Conservation (phyloP, 1,140 invertebrate species). For the Lethocerus indicus region DNA sequence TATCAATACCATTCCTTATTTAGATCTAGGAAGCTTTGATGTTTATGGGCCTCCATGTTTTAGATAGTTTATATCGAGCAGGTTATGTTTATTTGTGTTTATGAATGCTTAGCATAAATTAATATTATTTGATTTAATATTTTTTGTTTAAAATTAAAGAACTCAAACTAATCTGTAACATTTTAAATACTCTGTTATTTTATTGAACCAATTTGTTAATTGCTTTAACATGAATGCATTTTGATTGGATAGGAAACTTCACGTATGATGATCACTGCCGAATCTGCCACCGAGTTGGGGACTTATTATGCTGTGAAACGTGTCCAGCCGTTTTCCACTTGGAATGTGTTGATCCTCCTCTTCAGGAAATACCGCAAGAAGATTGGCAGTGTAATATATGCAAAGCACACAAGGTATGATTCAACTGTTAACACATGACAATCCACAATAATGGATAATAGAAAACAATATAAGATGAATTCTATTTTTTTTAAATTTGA, state of each 20-base stretch:
- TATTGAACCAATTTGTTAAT: too few relatives aligned
- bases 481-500: background rate
- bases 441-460: background rate
- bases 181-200: too few relatives aligned
- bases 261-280: slow-evolving; percentile 92
- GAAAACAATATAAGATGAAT: background rate
- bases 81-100: too few relatives aligned
- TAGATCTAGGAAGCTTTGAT: too few relatives aligned
- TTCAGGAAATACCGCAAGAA: slow-evolving; percentile 83
- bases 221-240: too few relatives aligned
- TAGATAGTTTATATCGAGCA: too few relatives aligned
- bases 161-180: too few relatives aligned
- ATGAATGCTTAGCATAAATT: too few relatives aligned
- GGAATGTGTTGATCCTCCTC: slow-evolving; percentile 85
- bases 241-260: slow-evolving; percentile 58
- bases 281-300: slow-evolving; percentile 84
- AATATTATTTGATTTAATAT: too few relatives aligned
- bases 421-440: background rate
- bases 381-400: slow-evolving; percentile 94
- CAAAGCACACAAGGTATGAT: slow-evolving; percentile 63
- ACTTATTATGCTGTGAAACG: slow-evolving; percentile 90
- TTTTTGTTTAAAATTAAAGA: too few relatives aligned
- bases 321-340: slow-evolving; percentile 94
- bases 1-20: too few relatives aligned
- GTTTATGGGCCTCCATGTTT: too few relatives aligned